phyloP scores from a whole-genome alignment of 2,888 invertebrate genomes.

The Chelonus formosanus region DNA sequence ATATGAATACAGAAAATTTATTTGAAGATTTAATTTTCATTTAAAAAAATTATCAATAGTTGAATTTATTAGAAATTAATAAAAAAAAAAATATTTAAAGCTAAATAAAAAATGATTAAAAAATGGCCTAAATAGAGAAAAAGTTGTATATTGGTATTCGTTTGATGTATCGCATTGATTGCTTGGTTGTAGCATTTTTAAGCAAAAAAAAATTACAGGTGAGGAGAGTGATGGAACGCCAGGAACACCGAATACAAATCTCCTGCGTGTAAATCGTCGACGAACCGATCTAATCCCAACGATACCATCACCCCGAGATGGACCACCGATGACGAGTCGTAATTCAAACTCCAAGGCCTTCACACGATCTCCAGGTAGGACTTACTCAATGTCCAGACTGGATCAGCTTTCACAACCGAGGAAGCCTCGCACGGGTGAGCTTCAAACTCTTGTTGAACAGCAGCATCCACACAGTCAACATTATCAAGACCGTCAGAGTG shows the following conservation, averaged over 20 bases:
- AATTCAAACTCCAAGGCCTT: conserved; percentile 62
- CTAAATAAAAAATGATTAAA: not conserved
- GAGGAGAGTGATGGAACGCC: conserved; percentile 57
- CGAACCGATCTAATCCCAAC: conserved; percentile 93
- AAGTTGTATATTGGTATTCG: not conserved
- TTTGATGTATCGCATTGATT: conserved; percentile 6
- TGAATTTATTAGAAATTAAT: too few relatives aligned
- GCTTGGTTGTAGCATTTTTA: conserved; percentile 47
- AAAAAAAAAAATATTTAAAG: too few relatives aligned
- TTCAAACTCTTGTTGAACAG: conserved; percentile 53
- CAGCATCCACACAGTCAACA: conserved; percentile 45
- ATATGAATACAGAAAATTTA: too few relatives aligned
- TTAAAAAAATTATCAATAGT: too few relatives aligned
- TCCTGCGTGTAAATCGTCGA: conserved; percentile 83
- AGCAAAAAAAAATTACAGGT: conserved; percentile 57
- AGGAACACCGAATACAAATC: conserved; percentile 68
- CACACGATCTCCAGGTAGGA: conserved; percentile 78
- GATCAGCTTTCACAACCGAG: conserved; percentile 84
- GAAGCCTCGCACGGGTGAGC: conserved; percentile 62
- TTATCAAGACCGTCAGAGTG: conserved; percentile 34
- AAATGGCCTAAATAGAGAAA: conserved; percentile 9
- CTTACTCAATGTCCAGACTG: conserved; percentile 92
- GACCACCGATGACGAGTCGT: conserved; percentile 53
- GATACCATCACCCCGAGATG: conserved; percentile 78
- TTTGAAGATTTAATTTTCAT: too few relatives aligned